phyloP scores from a whole-genome alignment of 2,888 invertebrate genomes.

The Acanthococcus lagerstroemiae region DNA sequence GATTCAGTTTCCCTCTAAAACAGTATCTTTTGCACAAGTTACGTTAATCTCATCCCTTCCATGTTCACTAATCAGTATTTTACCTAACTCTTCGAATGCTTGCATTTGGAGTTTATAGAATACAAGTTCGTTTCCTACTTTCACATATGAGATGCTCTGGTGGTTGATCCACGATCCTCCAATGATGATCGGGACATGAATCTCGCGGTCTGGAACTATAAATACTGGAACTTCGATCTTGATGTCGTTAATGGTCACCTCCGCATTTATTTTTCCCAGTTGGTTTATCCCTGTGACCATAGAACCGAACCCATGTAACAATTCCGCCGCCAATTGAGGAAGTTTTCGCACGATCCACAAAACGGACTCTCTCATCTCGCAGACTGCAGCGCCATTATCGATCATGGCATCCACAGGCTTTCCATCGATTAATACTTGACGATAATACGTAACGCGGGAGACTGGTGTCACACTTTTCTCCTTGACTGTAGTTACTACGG shows the following conservation, averaged over 20 bases:
- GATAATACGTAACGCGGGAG: not conserved
- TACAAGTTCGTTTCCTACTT: not conserved
- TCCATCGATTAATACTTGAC: not conserved
- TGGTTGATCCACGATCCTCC: not conserved
- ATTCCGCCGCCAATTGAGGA: not conserved
- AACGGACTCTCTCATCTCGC: not conserved
- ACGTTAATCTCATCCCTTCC: not conserved
- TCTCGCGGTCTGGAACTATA: not conserved
- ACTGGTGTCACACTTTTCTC: not conserved
- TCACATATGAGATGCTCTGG: not conserved
- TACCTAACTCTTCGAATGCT: not conserved
- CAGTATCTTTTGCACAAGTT: not conserved
- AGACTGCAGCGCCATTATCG: not conserved
- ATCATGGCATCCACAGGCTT: not conserved
- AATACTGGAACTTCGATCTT: not conserved
- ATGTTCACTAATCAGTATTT: not conserved
- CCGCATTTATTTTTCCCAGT: not conserved
- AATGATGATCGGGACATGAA: not conserved
- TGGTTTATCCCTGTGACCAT: not conserved
- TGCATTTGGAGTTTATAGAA: not conserved
- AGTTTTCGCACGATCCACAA: too few relatives aligned
- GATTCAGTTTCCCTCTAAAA: too few relatives aligned
- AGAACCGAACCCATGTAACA: not conserved
- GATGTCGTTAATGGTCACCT: not conserved
- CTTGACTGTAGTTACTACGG: not conserved